A percentile compares a stretch with the other conserved stretches of the same genome.
These are phyloP conservation scores for Ectemnius lituratus DNA, from an alignment of 2,888 invertebrate genomes.

Conservation along the genomic window DNA sequence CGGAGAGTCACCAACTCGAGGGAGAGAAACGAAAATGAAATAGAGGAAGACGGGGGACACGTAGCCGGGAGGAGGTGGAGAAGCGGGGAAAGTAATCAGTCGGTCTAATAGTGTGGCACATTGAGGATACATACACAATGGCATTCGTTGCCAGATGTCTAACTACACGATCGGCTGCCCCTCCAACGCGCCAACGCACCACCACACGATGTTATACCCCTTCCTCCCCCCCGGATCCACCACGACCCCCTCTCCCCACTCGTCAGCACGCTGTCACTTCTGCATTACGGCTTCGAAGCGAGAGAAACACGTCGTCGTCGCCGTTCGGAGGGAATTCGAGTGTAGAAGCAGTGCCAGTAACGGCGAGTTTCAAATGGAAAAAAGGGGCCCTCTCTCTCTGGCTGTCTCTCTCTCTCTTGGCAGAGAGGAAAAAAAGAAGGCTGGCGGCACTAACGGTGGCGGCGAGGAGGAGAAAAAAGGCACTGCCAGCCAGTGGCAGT, in stretches of 20 bases:
- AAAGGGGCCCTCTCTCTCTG: too few species aligned
- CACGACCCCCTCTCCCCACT: constrained; percentile 26
- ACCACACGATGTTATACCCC: constrained; percentile 7
- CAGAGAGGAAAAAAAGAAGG: too few species aligned
- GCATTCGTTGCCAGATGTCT: constrained; percentile 73
- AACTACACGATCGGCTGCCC: constrained; percentile 64
- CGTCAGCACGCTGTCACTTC: constrained; percentile 66
- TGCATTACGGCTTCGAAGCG: constrained; percentile 59
- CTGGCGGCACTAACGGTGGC: too few species aligned
- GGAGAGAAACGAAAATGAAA: constrained; percentile 55
- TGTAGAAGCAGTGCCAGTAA: constrained; percentile 18
- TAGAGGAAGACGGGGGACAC: constrained; percentile 42
- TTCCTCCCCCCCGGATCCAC: constrained; percentile 20
- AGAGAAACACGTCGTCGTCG: constrained; percentile 36
- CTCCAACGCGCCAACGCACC: neutral
- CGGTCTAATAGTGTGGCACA: constrained; percentile 73
- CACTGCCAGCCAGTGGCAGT: constrained; percentile 28
- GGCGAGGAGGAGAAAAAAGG: constrained; percentile 21
- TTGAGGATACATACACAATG: constrained; percentile 70
- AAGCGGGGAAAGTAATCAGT: constrained; percentile 59
- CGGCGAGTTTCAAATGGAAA: neutral
- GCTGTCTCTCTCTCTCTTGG: too few species aligned
- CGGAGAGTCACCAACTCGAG: constrained; percentile 55
- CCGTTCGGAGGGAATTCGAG: constrained; percentile 48
- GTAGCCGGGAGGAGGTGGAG: constrained; percentile 8